Evolutionary conservation across 1,140 invertebrate genomes (phyloP), one percentile per base, ranked within the genome.

Genomic region (Drosophila athabasca): DNA sequence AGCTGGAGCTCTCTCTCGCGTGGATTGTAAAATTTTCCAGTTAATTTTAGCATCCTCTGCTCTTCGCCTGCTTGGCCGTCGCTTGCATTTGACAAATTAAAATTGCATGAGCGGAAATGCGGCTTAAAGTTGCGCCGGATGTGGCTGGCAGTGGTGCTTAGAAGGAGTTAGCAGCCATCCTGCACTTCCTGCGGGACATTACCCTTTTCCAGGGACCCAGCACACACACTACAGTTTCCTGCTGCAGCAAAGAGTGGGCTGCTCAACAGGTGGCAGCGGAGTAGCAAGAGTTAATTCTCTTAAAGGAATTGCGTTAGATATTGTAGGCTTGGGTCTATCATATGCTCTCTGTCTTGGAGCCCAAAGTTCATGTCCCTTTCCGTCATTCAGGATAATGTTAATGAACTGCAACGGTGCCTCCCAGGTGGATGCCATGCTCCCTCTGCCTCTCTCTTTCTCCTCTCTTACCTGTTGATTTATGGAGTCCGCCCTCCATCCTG

Each of bases 81-180:
- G 60, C 66, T 61, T 73, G 79, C 83, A 88, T 83, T 88, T 88
- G 83, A 88, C 83, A 88, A 88, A 88, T 88, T 79, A 88, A 88
- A 83, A 88, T 88, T 88, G 83, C 79, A 87, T 88, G 83, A 88
- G 67, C 79, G 83, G 79, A 88, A 87, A 79, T 83, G 79, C 79
- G 83, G 83, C 83, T 87, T 87, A 79, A 83, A 88, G 61, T 87
- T 88, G 60, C 62, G 51, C 58, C 82, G 82, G 82, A 87, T 87
- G 69, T 59, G 61, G 67, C 54, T 53, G 53, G 50, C 59, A 45
- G 24, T 53, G 57, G 15, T 43, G 54, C 51, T 53, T 72, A 46
- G 46, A n/a, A 31, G 29, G 50, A 49, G 72, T 78, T 41, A 15
- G 13, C 49, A 11, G 31, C 31, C 31, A 35, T 9, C 9, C 11